Evolutionary conservation across 2,797 vertebrate genomes (phyloP), one percentile per base, ranked within the genome.

Genomic region (Microctenopoma steveboyesi): DNA sequence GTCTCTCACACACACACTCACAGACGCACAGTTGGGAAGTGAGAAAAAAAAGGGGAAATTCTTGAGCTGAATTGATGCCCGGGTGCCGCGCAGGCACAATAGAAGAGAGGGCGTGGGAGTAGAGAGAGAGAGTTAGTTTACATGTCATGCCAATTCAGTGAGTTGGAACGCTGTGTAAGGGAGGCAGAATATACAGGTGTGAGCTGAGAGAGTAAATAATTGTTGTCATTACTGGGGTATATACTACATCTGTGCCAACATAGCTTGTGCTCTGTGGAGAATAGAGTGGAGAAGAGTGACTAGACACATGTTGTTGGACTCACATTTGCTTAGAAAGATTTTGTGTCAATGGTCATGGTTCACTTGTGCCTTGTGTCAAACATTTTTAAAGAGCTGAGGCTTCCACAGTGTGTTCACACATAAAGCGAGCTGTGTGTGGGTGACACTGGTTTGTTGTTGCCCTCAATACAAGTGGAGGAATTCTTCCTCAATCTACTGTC

Each of bases 11-110:
- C 65, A 3, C 46, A 28, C 50, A 39, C 27, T n/a, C 35, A 6
- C 22, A 16, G 1, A 0, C 30, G 40, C 61, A 56, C 0, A 27
- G 47, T 70, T 40, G 51, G 59, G 74, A 82, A 83, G 66, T 81
- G 81, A 87, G 86, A 18, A 86, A 72, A 86, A 85, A 35, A 82
- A 64, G 63, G 78, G 85, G 84, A 84, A 85, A 81, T 88, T 88
- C 78, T 87, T 88, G 60, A 11, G 58, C 66, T 78, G 77, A 83
- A 79, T 86, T 79, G 73, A 70, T 83, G 76, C 72, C 61, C 52
- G 64, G 65, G 42, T 6, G 47, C 64, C 9, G 4, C 43, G 65
- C 42, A 1, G 55, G 62, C 65, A 89, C 83, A 88, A 88, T 79
- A 73, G 81, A 67, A 73, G 82, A 67, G 55, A 59, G 69, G 65